Evolutionary conservation across 2,888 invertebrate species (phyloP), one percentile per base, ranked within the genome.

Genomic region (Capitulum mitella): DNA sequence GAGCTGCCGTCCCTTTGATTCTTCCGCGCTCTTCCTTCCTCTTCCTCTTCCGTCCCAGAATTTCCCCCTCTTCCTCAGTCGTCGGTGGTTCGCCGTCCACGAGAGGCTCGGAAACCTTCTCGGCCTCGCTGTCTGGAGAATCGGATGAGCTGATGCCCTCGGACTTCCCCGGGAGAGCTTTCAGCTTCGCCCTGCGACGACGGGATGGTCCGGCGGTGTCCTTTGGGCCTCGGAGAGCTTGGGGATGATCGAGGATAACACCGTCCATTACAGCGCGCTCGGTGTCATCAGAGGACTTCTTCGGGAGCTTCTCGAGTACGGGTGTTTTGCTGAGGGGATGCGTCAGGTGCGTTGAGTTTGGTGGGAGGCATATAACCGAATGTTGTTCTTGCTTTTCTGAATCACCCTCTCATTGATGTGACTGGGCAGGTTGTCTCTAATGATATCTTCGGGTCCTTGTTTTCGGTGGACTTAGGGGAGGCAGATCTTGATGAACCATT

Each of bases 361-460:
- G 58, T 58, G 58, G n/a, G 58, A 58, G 58, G n/a, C 58, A 58
- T 58, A 58, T 58, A 58, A 58, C n/a, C 58, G 26, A 3, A 58
- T 58, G 58, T 58, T 58, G 58, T 58, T 26, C 58, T 58, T 58
- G 58, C 58, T n/a, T n/a, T 58, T 58, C n/a, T 58, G 26, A 12
- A 58, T 12, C 26, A 58, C 58, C 58, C n/a, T 58, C 26, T 58
- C 58, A 58, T n/a, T 58, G 58, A n/a, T 58, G 58, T 58, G 58
- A 12, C 58, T 58, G n/a, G 58, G n/a, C 58, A 58, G n/a, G 58
- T 58, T n/a, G 58, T 58, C 58, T 58, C 58, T n/a, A n/a, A 58
- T 58, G 58, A 58, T 58, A 58, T 3, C 26, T 58, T 58, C n/a
- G 26, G 58, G 58, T n/a, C 58, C 58, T 58, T 10, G n/a, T n/a